These are phyloP conservation scores for Eidolon helvum DNA, from an alignment of 2,113 vertebrate genomes.

Conservation along the genomic window DNA sequence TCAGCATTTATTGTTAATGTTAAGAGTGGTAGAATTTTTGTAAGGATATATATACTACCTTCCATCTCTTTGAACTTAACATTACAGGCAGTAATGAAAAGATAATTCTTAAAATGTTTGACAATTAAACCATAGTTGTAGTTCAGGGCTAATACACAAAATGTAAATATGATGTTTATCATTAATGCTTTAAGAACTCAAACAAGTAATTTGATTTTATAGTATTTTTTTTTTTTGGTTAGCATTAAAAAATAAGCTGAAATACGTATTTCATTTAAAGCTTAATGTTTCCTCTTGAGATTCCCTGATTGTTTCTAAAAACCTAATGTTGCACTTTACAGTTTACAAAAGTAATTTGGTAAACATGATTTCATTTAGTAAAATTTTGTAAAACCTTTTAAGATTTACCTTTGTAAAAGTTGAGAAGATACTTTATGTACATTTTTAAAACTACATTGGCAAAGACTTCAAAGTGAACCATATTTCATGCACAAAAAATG, in stretches of 20 bases:
- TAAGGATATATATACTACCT: neutral
- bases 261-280: neutral
- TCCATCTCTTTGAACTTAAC: neutral
- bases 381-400: neutral
- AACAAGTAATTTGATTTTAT: conserved; percentile 21
- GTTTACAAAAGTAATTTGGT: neutral
- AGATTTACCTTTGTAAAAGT: neutral
- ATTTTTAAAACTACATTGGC: neutral
- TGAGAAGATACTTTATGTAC: neutral
- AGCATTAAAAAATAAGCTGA: neutral
- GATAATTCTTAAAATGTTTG: neutral
- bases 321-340: neutral
- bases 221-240: neutral
- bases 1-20: neutral
- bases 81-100: neutral
- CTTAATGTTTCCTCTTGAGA: neutral
- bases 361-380: conserved; percentile 12
- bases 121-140: neutral
- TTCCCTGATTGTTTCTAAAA: neutral
- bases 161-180: neutral
- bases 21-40: neutral
- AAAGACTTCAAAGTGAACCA: neutral
- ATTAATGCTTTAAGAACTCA: conserved; percentile 18
- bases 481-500: neutral
- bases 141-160: neutral